phyloP scores from a whole-genome alignment of 2,797 vertebrate species.

The Ceyx erithaca region DNA sequence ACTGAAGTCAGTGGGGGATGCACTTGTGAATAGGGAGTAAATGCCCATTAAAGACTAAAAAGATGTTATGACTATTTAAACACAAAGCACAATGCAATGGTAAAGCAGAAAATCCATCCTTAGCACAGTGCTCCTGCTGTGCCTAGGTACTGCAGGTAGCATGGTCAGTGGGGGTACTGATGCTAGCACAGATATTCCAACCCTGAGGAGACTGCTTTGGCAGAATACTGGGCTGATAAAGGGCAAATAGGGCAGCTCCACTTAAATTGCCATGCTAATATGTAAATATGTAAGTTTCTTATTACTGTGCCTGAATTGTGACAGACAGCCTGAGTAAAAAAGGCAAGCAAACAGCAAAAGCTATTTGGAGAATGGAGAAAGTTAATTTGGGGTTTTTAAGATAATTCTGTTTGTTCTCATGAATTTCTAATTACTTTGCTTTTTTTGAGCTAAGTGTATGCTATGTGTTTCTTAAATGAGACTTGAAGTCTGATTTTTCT shows the following conservation, averaged over 20 bases:
- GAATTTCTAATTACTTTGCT: neutral
- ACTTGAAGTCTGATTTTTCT: neutral
- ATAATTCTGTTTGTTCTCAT: neutral
- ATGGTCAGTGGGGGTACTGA: neutral
- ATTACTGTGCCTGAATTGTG: neutral
- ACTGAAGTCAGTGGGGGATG: neutral
- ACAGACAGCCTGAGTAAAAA: neutral
- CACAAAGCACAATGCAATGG: neutral
- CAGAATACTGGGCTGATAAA: neutral
- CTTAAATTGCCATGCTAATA: neutral
- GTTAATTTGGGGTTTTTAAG: neutral
- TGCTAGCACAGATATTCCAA: neutral
- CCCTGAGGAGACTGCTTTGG: neutral
- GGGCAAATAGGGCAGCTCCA: neutral
- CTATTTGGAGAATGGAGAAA: neutral
- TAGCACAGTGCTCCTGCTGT: neutral
- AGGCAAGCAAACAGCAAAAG: neutral
- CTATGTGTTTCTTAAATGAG: constrained; percentile 21
- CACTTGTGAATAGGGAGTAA: neutral
- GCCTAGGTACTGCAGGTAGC: neutral
- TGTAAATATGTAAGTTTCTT: neutral
- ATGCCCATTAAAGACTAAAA: neutral
- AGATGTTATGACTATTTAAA: constrained; percentile 7
- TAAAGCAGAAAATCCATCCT: neutral
- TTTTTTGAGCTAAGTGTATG: neutral